A percentile compares a stretch with the other conserved stretches of the same genome.
phyloP scores from a whole-genome alignment of 2,113 vertebrate species.

The Lathamus discolor region DNA sequence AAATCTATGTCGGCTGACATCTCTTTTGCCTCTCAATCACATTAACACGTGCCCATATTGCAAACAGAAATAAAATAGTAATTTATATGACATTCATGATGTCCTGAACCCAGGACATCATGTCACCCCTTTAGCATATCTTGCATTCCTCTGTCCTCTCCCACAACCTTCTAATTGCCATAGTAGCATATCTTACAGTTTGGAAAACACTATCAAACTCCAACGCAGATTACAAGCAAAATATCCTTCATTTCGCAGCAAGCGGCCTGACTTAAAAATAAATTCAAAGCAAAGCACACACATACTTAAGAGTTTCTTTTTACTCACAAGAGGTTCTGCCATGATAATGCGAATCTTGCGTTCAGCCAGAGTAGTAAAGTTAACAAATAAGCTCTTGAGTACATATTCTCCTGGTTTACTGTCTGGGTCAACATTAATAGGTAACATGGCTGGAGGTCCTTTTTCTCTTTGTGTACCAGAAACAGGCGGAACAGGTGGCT shows the following conservation, averaged over 20 bases:
- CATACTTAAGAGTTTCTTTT: not conserved
- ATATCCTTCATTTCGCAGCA: not conserved
- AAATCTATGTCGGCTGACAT: not conserved
- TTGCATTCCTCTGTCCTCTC: slow-evolving; percentile 14
- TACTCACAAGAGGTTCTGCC: slow-evolving; percentile 97
- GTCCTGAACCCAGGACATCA: not conserved
- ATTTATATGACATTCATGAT: not conserved
- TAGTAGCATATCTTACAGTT: not conserved
- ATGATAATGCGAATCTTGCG: slow-evolving; percentile 96
- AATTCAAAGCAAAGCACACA: not conserved
- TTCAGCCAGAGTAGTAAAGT: slow-evolving; percentile 91
- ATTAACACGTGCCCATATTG: not conserved
- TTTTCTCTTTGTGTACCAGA: slow-evolving; percentile 88
- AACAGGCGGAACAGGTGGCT: slow-evolving; percentile 86
- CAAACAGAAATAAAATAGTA: not conserved
- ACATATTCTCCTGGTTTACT: slow-evolving; percentile 96
- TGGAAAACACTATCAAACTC: not conserved
- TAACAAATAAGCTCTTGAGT: slow-evolving; percentile 95
- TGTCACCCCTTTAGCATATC: not conserved
- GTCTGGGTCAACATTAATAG: slow-evolving; percentile 92
- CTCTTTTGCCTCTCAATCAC: not conserved
- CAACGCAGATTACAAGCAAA: not conserved
- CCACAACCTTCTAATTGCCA: not conserved
- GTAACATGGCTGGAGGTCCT: slow-evolving; percentile 88
- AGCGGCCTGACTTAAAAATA: not conserved